Evolutionary conservation across 2,113 vertebrate genomes (phyloP).

Genomic region (Panthera leo): DNA sequence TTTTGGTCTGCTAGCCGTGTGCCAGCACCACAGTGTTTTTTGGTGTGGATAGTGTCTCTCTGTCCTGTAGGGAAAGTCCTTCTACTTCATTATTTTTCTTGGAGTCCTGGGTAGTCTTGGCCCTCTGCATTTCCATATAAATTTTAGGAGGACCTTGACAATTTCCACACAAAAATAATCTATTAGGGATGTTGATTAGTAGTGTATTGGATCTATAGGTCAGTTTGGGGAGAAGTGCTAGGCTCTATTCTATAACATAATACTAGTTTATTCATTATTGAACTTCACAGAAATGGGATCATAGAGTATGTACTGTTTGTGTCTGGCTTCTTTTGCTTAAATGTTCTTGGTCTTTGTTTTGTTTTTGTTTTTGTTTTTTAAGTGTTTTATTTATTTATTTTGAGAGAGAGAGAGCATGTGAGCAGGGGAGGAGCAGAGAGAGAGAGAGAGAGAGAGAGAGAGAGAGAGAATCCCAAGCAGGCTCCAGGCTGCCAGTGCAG

Average conservation of each 20-base stretch:
- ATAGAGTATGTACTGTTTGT: background rate
- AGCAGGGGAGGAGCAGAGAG: too few relatives aligned
- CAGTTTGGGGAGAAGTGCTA: background rate
- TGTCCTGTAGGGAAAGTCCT: background rate
- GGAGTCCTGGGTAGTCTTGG: background rate
- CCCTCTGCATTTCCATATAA: background rate
- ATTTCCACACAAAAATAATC: background rate
- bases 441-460: too few relatives aligned
- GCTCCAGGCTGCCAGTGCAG: too few relatives aligned
- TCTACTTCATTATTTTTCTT: background rate
- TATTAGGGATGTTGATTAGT: background rate
- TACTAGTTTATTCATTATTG: background rate
- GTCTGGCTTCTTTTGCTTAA: background rate
- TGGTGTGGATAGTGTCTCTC: background rate
- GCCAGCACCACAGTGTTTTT: background rate
- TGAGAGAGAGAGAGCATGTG: too few relatives aligned
- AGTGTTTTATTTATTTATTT: too few relatives aligned
- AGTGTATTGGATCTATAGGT: background rate
- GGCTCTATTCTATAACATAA: background rate
- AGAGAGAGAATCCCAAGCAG: too few relatives aligned
- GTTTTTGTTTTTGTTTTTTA: too few relatives aligned
- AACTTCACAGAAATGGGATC: background rate
- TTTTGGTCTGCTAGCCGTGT: background rate
- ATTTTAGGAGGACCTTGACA: background rate
- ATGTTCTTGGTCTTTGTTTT: too few relatives aligned